phyloP scores from a whole-genome alignment of 2,113 vertebrate species.

The Dromaius novaehollandiae region DNA sequence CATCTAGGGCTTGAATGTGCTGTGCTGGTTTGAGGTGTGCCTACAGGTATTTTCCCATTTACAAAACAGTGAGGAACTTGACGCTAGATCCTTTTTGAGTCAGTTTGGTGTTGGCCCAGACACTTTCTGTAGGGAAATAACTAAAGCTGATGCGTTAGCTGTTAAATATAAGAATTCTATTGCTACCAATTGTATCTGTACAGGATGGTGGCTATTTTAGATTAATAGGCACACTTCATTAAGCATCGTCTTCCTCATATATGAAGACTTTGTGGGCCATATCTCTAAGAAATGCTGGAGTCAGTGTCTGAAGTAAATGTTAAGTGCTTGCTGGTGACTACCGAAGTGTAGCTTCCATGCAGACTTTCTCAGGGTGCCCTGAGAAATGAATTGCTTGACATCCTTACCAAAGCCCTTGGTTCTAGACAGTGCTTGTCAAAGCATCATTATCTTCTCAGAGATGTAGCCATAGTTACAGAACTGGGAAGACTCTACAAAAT shows the following conservation, averaged over 20 bases:
- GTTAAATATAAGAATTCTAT: background rate
- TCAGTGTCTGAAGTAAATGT: background rate
- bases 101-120: background rate
- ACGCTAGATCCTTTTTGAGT: background rate
- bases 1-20: background rate
- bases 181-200: background rate
- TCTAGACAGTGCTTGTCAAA: background rate
- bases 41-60: background rate
- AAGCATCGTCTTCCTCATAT: background rate
- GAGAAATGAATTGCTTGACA: background rate
- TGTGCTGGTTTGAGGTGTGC: background rate
- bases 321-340: background rate
- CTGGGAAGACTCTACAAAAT: background rate
- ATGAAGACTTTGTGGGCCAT: background rate
- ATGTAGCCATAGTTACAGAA: background rate
- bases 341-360: background rate
- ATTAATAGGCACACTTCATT: background rate
- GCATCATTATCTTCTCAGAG: background rate
- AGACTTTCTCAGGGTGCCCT: too few relatives aligned
- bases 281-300: background rate
- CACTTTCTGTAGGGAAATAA: background rate
- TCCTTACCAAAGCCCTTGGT: background rate
- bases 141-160: background rate
- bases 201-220: background rate
- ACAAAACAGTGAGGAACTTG: background rate